phyloP scores from a whole-genome alignment of 1,140 invertebrate species.

The Cataglyphis hispanica region DNA sequence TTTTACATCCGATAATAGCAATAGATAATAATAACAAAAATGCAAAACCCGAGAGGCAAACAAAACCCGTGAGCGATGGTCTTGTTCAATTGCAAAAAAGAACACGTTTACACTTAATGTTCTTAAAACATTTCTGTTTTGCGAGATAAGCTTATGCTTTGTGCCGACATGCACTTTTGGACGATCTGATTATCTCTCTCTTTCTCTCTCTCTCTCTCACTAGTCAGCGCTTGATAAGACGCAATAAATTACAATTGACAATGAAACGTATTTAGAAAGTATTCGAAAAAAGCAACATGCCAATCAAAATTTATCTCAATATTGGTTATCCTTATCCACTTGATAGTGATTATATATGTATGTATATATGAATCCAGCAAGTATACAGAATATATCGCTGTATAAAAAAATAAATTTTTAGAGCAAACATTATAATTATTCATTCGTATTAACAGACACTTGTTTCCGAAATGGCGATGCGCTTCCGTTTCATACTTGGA shows the following conservation, averaged over 20 bases:
- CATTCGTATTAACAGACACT: conserved; percentile 30
- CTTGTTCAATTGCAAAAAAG: conserved; percentile 1
- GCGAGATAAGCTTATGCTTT: neutral
- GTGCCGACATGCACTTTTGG: neutral
- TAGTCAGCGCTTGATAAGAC: conserved; percentile 14
- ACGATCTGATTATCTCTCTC: neutral
- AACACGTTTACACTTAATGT: neutral
- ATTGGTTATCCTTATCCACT: conserved; percentile 62
- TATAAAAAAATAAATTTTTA: neutral
- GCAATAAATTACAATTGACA: conserved; percentile 67
- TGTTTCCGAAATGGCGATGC: conserved; percentile 17
- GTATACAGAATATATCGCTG: conserved; percentile 41
- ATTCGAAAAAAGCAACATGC: conserved; percentile 41
- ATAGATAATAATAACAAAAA: conserved; percentile 51
- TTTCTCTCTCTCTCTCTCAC: too few species aligned
- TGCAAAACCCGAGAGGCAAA: conserved; percentile 11
- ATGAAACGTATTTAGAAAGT: conserved; percentile 28
- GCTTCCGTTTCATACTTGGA: neutral
- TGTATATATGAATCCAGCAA: conserved; percentile 18
- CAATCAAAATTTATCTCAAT: conserved; percentile 55
- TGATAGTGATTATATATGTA: neutral
- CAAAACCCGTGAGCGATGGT: neutral
- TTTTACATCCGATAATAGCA: conserved; percentile 45
- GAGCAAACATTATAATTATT: neutral
- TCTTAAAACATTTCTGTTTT: neutral